phyloP scores from a whole-genome alignment of 2,797 vertebrate genomes.

The Onychomys torridus region DNA sequence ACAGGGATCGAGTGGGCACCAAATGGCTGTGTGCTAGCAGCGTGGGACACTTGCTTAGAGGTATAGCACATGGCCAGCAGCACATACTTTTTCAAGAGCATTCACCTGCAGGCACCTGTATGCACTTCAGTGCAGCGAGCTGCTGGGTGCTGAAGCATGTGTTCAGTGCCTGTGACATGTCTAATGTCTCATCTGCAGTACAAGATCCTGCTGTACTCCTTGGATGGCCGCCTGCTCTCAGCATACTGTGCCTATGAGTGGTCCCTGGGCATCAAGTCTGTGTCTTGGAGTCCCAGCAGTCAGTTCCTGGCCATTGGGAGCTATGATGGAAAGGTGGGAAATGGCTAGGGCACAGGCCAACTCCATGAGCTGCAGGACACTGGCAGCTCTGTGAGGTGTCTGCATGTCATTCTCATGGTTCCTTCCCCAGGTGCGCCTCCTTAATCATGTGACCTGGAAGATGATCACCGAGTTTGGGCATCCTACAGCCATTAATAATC shows the following conservation, averaged over 20 bases:
- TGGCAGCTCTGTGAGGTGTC: not conserved
- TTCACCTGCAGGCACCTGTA: not conserved
- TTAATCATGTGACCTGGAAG: constrained; percentile 98
- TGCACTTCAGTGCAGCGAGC: not conserved
- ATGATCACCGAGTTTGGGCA: constrained; percentile 94
- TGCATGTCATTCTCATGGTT: not conserved
- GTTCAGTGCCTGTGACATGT: rapidly evolving
- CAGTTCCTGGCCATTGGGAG: constrained; percentile 97
- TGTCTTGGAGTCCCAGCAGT: constrained; percentile 97
- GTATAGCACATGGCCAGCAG: constrained; percentile 82
- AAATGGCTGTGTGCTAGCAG: constrained; percentile 96
- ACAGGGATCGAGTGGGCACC: constrained; percentile 97
- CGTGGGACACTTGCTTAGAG: constrained; percentile 96
- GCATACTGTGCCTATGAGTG: constrained; percentile 94
- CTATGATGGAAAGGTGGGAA: constrained; percentile 95
- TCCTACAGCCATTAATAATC: constrained; percentile 87
- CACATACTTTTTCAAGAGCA: rapidly evolving
- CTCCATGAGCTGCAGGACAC: too few species aligned
- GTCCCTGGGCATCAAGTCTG: constrained; percentile 95
- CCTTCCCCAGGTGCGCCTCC: constrained; percentile 92
- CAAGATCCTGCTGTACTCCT: constrained; percentile 95
- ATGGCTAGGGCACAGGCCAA: not conserved
- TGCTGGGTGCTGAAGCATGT: too few species aligned
- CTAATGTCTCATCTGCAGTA: constrained; percentile 88
- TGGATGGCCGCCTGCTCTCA: constrained; percentile 95